Conservation (phyloP, 2,113 vertebrate species). For the Pteropus alecto region DNA sequence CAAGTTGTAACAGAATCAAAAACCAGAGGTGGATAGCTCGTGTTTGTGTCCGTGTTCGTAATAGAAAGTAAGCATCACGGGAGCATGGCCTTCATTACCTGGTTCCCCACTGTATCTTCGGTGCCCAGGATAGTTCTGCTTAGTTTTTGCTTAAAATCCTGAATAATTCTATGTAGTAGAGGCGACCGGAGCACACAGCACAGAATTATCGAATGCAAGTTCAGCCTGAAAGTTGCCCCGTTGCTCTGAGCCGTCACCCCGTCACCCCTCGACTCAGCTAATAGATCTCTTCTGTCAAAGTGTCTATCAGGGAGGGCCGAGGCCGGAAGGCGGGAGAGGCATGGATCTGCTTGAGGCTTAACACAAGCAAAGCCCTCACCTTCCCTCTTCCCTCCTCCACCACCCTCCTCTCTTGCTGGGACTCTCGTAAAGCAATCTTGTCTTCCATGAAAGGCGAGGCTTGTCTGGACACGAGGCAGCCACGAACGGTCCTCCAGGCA, state of each 20-base stretch:
- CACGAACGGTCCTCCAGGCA: constrained; percentile 51
- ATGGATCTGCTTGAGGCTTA: background rate
- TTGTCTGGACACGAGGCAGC: constrained; percentile 61
- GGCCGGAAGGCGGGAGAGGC: background rate
- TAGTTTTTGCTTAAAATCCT: background rate
- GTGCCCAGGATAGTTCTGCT: background rate
- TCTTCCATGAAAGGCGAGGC: constrained; percentile 41
- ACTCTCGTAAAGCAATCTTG: constrained; percentile 6
- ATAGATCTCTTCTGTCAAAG: background rate
- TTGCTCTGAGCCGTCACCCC: background rate
- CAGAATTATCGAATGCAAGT: background rate
- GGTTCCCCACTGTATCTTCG: background rate
- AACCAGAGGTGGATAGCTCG: background rate
- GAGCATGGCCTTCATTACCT: background rate
- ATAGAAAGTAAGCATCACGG: background rate
- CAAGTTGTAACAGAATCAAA: background rate
- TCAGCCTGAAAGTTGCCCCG: background rate
- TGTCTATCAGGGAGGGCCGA: background rate
- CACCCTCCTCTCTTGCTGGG: background rate
- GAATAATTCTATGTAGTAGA: background rate
- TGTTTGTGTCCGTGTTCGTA: background rate
- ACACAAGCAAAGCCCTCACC: background rate
- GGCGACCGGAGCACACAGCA: background rate
- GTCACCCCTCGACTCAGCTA: background rate
- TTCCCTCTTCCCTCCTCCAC: background rate